Base-by-base conservation (phyloP, 2,797 vertebrate genomes). In the Cyprinodon diabolis region DNA sequence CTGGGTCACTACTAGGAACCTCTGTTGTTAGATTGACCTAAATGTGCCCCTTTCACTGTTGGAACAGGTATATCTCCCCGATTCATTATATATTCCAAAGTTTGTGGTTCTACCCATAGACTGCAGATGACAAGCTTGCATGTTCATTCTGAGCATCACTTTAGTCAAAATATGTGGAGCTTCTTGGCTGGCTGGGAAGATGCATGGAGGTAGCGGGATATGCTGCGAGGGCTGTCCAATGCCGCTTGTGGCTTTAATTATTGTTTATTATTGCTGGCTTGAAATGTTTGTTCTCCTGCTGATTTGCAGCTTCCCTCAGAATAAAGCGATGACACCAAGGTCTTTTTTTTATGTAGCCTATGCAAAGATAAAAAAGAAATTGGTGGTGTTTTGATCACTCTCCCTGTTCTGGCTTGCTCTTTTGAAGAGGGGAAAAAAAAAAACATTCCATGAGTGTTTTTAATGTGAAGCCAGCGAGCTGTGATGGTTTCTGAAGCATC, bases 341-440 rank as follows among this genome's bases (percentile, higher is more conserved):
- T 56, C 66, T 77, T 85, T 78, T 91, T 89, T 91, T 87, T 72
- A 30, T 30, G 30, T 30, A 69, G 55, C 68, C 84, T 23, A 72
- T 78, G 57, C 83, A 71, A 88, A 89, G 7, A 43, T 5, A 43
- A 43, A 40, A 40, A 40, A 43, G 7, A 43, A 43, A 87, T 77
- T 75, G 43, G 84, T 71, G 80, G 80, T 72, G 80, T 89, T 87
- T 89, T 81, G 55, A 86, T 91, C 76, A 5, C 3, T 72, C 60
- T 82, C 86, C 87, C 80, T 93, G 93, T 94, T 88, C 86, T 90
- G 90, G 90, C 91, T 90, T 93, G 91, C 89, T 89, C 78, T 54
- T 71, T 68, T 84, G 71, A 83, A 67, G 49, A 80, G 40, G 7
- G 3, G 7, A 43, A 43, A 43, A 43, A 40, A 40, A 51, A 70